Evolutionary conservation across 2,113 vertebrate genomes (phyloP).

Genomic region (Neolamprologus longior): DNA sequence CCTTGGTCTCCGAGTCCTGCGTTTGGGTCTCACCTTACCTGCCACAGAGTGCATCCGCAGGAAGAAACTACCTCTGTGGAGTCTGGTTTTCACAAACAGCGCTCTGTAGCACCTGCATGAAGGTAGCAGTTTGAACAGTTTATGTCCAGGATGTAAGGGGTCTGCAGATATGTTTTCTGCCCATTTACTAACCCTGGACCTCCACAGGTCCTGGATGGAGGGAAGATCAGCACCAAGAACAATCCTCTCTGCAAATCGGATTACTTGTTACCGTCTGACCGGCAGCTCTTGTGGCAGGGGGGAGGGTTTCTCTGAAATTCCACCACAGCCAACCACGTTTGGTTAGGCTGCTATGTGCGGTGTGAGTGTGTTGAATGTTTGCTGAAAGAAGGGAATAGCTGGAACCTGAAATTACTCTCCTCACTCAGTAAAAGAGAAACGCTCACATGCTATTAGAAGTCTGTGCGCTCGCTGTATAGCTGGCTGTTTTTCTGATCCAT

Average conservation of each 20-base stretch:
- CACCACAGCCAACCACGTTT: background rate
- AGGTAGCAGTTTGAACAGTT: background rate
- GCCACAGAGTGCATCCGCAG: accelerated
- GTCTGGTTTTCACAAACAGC: background rate
- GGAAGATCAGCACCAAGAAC: background rate
- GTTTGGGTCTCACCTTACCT: background rate
- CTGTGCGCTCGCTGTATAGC: background rate
- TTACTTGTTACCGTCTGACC: background rate
- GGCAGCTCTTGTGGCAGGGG: background rate
- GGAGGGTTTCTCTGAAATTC: background rate
- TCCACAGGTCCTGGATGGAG: background rate
- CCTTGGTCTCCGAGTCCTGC: background rate
- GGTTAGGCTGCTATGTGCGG: background rate
- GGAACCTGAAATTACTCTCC: background rate
- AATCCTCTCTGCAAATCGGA: background rate
- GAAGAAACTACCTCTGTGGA: background rate
- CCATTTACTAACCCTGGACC: background rate
- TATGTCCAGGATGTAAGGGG: background rate
- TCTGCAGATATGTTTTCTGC: background rate
- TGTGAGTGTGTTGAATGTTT: background rate
- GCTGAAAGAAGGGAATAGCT: background rate
- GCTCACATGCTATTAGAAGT: background rate
- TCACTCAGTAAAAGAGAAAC: background rate
- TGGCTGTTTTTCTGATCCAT: background rate
- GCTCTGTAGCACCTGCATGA: background rate